Evolutionary conservation across 1,140 invertebrate species (phyloP), one percentile per base, ranked within the genome.

Genomic region (Eriosoma lanigerum): DNA sequence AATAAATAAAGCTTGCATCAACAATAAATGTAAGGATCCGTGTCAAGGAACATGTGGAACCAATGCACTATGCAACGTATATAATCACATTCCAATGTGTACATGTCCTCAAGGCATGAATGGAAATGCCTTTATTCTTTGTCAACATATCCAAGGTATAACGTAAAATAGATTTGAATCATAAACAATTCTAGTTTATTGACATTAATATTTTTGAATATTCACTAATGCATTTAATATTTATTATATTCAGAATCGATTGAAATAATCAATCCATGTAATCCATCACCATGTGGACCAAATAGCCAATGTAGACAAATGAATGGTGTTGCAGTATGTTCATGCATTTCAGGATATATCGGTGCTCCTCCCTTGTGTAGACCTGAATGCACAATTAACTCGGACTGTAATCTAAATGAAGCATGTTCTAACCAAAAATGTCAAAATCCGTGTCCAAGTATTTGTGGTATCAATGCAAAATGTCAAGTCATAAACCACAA

Each of bases 381-480:
- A 10, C 91, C 92, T n/a, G 91, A 93, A 86, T 93, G 91, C 85
- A 86, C 88, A 17, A 88, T 91, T 8, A 90, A 93, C 84, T 87
- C 89, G 12, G 92, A 94, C 84, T 95, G 93, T 85, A 85, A 89
- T 9, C 89, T 89, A 66, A 88, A 90, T 82, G 87, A 90, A 84
- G 90, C 92, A 54, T 95, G 92, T 85, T 89, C 92, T 46, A 89
- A 90, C 82, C 88, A 90, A 84, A 92, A 91, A 85, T 93, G 92
- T 85, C 86, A 87, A 84, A 89, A 93, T 84, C 92, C 92, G 26
- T 93, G 92, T 85, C 87, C 88, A 66, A 90, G 92, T 54, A 90
- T 91, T 21, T 93, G 92, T 86, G 92, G 92, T 64, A 85, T 85
- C 46, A 89, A 89, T 83, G 89, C 92, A 32, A 83, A 86, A 10